Percentiles rank a stretch among this genome's conserved stretches.
These are phyloP conservation scores for Gryon sp. DNA, from an alignment of 1,140 invertebrate species.

Conservation along the genomic window DNA sequence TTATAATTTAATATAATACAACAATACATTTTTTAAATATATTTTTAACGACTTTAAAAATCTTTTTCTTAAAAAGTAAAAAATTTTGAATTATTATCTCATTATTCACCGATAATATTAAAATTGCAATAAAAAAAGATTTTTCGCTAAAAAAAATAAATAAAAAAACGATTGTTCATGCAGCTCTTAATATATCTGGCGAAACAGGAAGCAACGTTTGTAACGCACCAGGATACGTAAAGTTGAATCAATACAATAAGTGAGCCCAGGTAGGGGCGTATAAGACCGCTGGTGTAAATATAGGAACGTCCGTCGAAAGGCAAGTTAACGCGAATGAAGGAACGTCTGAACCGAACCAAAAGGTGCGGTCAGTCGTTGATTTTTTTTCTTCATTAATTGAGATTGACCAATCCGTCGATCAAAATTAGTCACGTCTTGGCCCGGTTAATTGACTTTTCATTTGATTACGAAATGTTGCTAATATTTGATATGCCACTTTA, in stretches of 20 bases:
- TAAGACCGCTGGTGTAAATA: slow-evolving; percentile 69
- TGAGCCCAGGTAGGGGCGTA: slow-evolving; percentile 73
- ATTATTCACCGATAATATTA: no score
- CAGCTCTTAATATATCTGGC: no score
- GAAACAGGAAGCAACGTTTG: slow-evolving; percentile 53
- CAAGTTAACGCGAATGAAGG: slow-evolving; percentile 58
- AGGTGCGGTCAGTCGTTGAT: slow-evolving; percentile 67
- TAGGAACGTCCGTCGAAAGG: slow-evolving; percentile 65
- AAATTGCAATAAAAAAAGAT: no score
- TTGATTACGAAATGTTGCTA: neutral
- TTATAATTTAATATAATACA: no score
- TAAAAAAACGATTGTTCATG: no score
- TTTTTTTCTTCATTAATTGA: slow-evolving; percentile 52
- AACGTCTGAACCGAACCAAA: slow-evolving; percentile 69
- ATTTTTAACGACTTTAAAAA: no score
- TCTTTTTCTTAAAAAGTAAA: no score
- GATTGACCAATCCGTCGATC: neutral
- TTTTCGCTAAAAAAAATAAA: no score
- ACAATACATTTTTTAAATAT: no score
- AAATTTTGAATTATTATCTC: no score
- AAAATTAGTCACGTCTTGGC: neutral
- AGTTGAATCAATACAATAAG: slow-evolving; percentile 79
- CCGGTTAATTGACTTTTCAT: slow-evolving; percentile 6
- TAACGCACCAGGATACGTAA: slow-evolving; percentile 64
- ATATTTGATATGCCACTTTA: no score